Percentiles rank a stretch among this genome's conserved stretches.
These are phyloP conservation scores for Exaiptasia diaphana DNA, from an alignment of 64 coral and sea anemone species.

Conservation along the genomic window DNA sequence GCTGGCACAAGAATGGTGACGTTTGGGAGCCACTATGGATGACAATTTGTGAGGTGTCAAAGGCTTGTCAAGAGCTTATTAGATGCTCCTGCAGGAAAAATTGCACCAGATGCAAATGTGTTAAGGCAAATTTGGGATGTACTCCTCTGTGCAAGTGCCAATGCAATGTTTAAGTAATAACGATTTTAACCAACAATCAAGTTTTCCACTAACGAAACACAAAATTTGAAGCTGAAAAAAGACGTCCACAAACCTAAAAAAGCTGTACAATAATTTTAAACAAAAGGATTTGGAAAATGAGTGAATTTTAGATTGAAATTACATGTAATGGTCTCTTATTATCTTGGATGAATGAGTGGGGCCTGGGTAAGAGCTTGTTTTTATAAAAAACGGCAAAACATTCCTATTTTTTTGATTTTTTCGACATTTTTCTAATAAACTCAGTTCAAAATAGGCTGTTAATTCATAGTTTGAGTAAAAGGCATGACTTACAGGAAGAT, in stretches of 20 bases:
- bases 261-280: background rate
- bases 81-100: conserved; percentile 1
- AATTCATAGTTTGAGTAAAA: background rate
- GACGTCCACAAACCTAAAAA: background rate
- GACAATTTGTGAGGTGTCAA: conserved; percentile 29
- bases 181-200: background rate
- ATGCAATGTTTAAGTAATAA: background rate
- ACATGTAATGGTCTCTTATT: background rate
- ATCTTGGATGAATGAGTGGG: background rate
- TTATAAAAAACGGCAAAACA: background rate
- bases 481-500: background rate
- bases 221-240: background rate
- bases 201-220: background rate
- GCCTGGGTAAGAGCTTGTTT: background rate
- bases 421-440: background rate
- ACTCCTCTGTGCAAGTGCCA: conserved; percentile 14
- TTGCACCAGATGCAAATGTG: conserved; percentile 24
- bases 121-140: background rate
- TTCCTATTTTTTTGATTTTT: background rate
- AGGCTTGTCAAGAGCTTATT: conserved; percentile 21
- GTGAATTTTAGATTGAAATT: background rate
- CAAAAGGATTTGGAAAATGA: background rate
- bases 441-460: background rate
- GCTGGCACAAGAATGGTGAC: background rate
- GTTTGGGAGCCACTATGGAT: conserved; percentile 28